A percentile compares a stretch with the other conserved stretches of the same genome.
Conservation (phyloP, 37 sponge, comb jelly and placozoan genomes). For the Crambe crambe region DNA sequence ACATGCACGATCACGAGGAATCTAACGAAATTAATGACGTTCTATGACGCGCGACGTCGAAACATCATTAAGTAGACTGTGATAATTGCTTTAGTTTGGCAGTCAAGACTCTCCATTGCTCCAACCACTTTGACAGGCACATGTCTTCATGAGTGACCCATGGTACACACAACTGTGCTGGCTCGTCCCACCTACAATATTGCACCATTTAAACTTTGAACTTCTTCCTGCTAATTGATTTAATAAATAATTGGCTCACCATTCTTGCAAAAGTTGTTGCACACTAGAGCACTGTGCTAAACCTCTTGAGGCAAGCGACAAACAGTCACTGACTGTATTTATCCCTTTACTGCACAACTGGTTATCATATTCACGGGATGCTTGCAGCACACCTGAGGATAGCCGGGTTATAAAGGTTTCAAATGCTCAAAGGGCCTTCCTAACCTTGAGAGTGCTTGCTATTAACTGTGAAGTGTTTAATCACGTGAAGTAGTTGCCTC, state of each 20-base stretch:
- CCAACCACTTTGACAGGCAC: constrained; percentile 55
- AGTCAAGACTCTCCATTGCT: constrained; percentile 69
- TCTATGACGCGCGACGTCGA: no score
- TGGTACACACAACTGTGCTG: constrained; percentile 39
- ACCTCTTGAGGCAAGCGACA: constrained; percentile 19
- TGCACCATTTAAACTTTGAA: neutral
- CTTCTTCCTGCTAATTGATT: no score
- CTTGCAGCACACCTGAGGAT: constrained; percentile 22
- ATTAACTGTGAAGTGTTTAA: neutral
- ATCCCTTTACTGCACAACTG: neutral
- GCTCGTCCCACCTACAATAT: constrained; percentile 68
- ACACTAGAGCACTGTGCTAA: constrained; percentile 19
- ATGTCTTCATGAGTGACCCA: constrained; percentile 70
- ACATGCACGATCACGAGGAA: no score
- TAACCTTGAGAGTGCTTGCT: no score
- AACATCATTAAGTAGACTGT: no score
- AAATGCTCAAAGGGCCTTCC: no score
- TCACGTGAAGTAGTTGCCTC: neutral
- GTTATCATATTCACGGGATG: constrained; percentile 11
- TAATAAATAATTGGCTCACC: constrained; percentile 21
- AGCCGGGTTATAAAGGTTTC: no score
- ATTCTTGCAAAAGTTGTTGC: constrained; percentile 33
- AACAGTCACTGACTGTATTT: constrained; percentile 2
- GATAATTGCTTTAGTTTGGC: constrained; percentile 39
- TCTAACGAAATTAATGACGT: no score